phyloP scores from a whole-genome alignment of 1,140 invertebrate genomes.

The Trigoniulus corallinus region DNA sequence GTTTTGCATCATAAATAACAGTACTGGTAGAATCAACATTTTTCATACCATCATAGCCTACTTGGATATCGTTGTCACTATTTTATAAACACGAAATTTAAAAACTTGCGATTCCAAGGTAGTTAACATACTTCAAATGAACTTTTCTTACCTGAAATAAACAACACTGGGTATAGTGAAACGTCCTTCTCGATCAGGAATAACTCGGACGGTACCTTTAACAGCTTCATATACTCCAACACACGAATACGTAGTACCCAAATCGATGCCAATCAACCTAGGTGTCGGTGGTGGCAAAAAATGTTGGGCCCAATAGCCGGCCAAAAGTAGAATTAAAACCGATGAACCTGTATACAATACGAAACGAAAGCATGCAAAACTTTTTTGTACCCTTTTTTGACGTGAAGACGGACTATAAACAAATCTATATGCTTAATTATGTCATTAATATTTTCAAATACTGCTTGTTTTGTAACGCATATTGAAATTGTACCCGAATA shows the following conservation, averaged over 20 bases:
- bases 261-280: conserved; percentile 28
- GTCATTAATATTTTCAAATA: too few relatives aligned
- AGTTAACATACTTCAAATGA: neutral
- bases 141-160: conserved; percentile 40
- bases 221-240: conserved; percentile 34
- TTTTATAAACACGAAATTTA: neutral
- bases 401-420: too few relatives aligned
- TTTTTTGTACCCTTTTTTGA: too few relatives aligned
- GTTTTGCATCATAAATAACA: conserved; percentile 34
- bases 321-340: conserved; percentile 5
- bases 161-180: conserved; percentile 94
- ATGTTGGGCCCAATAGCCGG: conserved; percentile 6
- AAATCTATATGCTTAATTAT: too few relatives aligned
- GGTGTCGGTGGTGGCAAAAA: conserved; percentile 7
- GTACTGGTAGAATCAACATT: conserved; percentile 32
- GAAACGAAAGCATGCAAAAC: too few relatives aligned
- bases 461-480: too few relatives aligned
- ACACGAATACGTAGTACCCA: conserved; percentile 36
- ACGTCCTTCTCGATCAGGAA: conserved; percentile 95
- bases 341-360: neutral
- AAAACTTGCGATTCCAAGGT: neutral
- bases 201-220: conserved; percentile 86
- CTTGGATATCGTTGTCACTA: conserved; percentile 16
- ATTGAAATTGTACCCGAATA: too few relatives aligned
- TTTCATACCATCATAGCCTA: conserved; percentile 31